Base-by-base conservation (phyloP, 2,113 vertebrate genomes). In the Dermatemys mawii region DNA sequence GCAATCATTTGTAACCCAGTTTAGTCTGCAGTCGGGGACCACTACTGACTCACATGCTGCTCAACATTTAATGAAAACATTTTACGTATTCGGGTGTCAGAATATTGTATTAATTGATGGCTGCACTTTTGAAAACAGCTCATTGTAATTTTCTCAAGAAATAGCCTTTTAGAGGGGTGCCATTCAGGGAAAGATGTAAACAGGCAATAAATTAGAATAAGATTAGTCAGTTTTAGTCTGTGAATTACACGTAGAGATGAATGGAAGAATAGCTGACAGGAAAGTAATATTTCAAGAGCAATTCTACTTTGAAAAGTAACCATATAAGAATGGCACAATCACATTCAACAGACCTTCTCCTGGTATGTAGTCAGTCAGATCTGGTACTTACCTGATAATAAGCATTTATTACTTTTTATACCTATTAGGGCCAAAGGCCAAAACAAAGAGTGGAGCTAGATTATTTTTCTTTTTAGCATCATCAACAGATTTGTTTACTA, bases 131-230 rank as follows among this genome's bases (percentile, higher is more conserved):
- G 91, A 85, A 80, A 67, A 81, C 63, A 32, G 35, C 67, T 82
- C 83, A 87, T 81, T 92, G 90, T 22, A 60, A 46, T 91, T 96
- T 96, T 88, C 57, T 49, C 75, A 83, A 80, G 81, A 90, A 60
- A 51, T 2, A 51, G n/a, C 4, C 19, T 95, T 92, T 85, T 29
- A 79, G 53, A 50, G 12, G 67, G 49, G 4, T 83, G 32, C 76
- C 22, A 78, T 86, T 57, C 60, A 63, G 26, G 27, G 70, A 38
- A 50, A 44, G 81, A 13, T 75, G 67, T 26, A 53, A 55, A 3
- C 2, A 55, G 51, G 21, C 54, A 38, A n/a, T 48, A 76, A 26
- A 19, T 89, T 84, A 67, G 60, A 17, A 54, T 84, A 67, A 78
- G 57, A 82, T 55, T 41, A 4, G 46, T 50, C 92, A 27, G 46